phyloP scores from a whole-genome alignment of 1,140 invertebrate species.

The Vanessa tameamea region DNA sequence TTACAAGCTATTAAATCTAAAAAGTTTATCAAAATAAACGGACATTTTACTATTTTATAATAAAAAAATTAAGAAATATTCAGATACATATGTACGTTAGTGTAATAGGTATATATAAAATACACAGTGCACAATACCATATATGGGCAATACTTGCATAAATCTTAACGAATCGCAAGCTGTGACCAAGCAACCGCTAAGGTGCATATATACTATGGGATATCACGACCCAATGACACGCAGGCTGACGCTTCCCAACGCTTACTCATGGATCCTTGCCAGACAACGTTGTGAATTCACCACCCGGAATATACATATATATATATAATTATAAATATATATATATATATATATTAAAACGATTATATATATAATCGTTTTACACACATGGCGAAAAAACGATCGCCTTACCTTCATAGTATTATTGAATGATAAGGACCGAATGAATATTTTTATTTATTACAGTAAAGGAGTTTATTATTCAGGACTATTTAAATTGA shows the following conservation, averaged over 20 bases:
- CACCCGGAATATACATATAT: constrained; percentile 1
- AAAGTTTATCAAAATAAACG: too few species aligned
- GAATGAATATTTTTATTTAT: background rate
- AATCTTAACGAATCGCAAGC: constrained; percentile 10
- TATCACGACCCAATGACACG: constrained; percentile 32
- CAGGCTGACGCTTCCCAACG: constrained; percentile 40
- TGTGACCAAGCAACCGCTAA: constrained; percentile 13
- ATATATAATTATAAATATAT: too few species aligned
- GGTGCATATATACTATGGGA: background rate
- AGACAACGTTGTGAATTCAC: constrained; percentile 32
- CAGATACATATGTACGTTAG: too few species aligned
- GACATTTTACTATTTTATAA: too few species aligned
- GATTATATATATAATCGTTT: background rate
- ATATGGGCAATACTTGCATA: background rate
- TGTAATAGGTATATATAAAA: background rate
- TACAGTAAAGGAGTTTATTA: too few species aligned
- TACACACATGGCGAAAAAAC: constrained; percentile 33
- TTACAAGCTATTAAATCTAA: too few species aligned
- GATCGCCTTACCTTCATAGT: constrained; percentile 14
- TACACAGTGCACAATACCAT: background rate
- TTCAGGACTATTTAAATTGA: too few species aligned
- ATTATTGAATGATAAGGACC: background rate
- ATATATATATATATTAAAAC: too few species aligned
- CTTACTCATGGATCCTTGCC: constrained; percentile 48
- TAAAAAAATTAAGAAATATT: too few species aligned